Conservation (phyloP, 1,140 invertebrate genomes). For the Linepithema humile region DNA sequence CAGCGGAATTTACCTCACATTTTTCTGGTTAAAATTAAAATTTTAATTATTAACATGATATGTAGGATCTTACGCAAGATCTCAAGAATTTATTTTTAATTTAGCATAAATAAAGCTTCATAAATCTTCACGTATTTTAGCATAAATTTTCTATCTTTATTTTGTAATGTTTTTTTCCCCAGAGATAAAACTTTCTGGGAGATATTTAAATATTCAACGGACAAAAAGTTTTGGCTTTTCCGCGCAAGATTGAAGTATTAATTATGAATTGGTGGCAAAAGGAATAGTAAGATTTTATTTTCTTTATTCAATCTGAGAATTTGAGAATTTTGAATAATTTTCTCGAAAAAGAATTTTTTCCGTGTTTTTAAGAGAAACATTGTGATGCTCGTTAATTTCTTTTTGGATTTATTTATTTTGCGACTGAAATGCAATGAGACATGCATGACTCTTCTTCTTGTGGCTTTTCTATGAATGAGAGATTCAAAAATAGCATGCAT, state of each 20-base stretch:
- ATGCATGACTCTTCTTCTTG: neutral
- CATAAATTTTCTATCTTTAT: neutral
- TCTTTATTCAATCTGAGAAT: neutral
- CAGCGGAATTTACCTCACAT: neutral
- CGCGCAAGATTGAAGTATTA: neutral
- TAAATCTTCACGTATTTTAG: neutral
- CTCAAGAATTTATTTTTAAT: neutral
- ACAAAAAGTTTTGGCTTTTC: no score
- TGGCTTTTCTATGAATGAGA: constrained; percentile 63
- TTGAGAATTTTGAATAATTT: neutral
- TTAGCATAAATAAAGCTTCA: neutral
- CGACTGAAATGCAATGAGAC: neutral
- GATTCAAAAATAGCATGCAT: constrained; percentile 30
- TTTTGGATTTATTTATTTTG: neutral
- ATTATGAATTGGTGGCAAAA: neutral
- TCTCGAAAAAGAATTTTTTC: neutral
- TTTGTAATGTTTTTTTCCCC: neutral
- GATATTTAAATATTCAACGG: neutral
- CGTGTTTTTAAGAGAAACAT: no score
- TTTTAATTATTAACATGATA: neutral
- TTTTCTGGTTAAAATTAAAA: neutral
- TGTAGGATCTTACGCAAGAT: neutral
- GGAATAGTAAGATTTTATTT: neutral
- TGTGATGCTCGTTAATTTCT: neutral
- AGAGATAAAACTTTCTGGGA: neutral